Conservation (phyloP, 1,140 invertebrate genomes). For the Psix sp. region DNA sequence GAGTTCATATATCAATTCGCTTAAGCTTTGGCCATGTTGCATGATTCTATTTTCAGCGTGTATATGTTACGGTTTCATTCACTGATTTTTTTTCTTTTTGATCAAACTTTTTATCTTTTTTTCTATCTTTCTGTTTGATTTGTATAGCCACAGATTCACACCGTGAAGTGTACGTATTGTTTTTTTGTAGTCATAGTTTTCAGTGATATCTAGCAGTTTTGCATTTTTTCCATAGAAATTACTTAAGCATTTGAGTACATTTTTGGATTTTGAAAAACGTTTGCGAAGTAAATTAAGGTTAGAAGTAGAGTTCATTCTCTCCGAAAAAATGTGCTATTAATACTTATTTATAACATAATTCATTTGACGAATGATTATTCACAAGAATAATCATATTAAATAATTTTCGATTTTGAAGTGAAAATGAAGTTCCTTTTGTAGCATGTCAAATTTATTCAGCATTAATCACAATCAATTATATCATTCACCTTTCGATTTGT, state of each 20-base stretch:
- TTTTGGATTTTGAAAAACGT: neutral
- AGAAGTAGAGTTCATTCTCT: no score
- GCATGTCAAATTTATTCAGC: no score
- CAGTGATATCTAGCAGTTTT: neutral
- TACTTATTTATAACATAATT: no score
- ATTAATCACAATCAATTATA: no score
- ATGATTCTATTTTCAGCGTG: conserved; percentile 58
- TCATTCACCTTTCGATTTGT: no score
- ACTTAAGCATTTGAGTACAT: neutral
- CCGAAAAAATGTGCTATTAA: no score
- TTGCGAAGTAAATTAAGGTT: no score
- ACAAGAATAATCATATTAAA: no score
- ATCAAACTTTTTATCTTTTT: neutral
- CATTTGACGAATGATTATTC: no score
- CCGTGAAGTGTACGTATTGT: conserved; percentile 17
- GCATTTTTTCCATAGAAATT: neutral
- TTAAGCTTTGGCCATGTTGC: conserved; percentile 75
- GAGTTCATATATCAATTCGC: conserved; percentile 62
- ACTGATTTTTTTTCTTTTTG: conserved; percentile 18
- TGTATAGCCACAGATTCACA: conserved; percentile 15
- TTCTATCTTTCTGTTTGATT: neutral
- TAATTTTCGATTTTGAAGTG: no score
- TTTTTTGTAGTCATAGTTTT: conserved; percentile 13
- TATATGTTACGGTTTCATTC: conserved; percentile 16
- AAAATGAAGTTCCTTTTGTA: no score